phyloP scores from a whole-genome alignment of 92 coral and sea anemone genomes.

The Parazoanthus atlanticus region DNA sequence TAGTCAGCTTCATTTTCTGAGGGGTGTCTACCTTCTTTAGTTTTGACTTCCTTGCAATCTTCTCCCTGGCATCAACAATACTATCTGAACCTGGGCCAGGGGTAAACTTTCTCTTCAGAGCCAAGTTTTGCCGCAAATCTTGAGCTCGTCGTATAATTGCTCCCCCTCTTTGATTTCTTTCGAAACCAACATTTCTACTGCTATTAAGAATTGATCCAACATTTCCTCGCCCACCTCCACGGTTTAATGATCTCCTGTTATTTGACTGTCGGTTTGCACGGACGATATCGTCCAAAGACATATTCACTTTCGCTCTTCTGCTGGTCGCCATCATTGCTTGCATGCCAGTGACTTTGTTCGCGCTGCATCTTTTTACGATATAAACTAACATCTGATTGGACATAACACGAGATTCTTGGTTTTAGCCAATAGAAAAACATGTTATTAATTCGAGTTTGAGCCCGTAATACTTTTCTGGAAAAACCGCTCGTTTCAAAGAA shows the following conservation, averaged over 20 bases:
- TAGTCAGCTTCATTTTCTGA: constrained; percentile 60
- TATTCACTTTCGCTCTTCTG: background rate
- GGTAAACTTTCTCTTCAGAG: constrained; percentile 31
- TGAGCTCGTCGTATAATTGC: constrained; percentile 13
- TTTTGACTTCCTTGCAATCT: constrained; percentile 52
- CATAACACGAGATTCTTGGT: background rate
- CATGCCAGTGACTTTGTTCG: background rate
- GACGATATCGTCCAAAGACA: constrained; percentile 45
- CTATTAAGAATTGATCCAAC: background rate
- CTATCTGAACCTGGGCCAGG: constrained; percentile 1
- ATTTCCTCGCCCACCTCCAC: constrained; percentile 23
- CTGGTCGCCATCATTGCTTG: constrained; percentile 29
- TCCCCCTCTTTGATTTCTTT: background rate
- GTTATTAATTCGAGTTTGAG: background rate
- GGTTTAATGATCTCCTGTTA: constrained; percentile 12
- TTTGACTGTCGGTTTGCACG: constrained; percentile 22
- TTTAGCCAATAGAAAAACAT: constrained; percentile 20
- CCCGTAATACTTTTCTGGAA: constrained; percentile 15
- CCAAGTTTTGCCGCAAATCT: constrained; percentile 37
- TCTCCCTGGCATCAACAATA: constrained; percentile 72
- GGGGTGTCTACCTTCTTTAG: constrained; percentile 10
- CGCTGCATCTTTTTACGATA: background rate
- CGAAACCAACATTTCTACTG: constrained; percentile 18
- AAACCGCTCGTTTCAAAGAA: constrained; percentile 8
- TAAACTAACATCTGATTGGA: constrained; percentile 30